A percentile compares a stretch with the other conserved stretches of the same genome.
Conservation (phyloP, 2,888 invertebrate species). For the Drosophila robusta region DNA sequence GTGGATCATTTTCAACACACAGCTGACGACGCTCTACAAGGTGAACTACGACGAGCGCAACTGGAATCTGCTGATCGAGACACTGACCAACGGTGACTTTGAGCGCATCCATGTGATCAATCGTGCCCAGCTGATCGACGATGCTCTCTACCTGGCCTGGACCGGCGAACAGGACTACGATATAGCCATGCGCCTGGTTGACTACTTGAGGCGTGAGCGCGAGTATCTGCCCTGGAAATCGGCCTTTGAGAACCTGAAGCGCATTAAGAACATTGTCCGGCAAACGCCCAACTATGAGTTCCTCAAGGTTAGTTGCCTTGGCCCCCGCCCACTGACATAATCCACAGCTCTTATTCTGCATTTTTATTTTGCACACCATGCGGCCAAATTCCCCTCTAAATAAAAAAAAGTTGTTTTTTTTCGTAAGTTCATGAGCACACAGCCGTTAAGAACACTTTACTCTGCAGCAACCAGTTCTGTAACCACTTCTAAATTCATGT, state of each 20-base stretch:
- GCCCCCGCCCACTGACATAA: conserved; percentile 29
- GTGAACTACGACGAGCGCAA: conserved; percentile 92
- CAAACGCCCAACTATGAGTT: conserved; percentile 88
- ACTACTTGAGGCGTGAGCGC: conserved; percentile 85
- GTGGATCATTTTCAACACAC: conserved; percentile 91
- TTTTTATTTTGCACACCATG: conserved; percentile 38
- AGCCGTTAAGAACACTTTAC: background rate
- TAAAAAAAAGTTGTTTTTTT: conserved; percentile 52
- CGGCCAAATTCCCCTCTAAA: conserved; percentile 5
- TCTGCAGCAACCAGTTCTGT: background rate
- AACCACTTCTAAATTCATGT: background rate
- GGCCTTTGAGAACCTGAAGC: conserved; percentile 87
- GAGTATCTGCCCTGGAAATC: conserved; percentile 86
- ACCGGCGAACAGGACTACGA: conserved; percentile 88
- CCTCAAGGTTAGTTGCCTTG: conserved; percentile 86
- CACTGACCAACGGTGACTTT: conserved; percentile 87
- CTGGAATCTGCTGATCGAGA: conserved; percentile 88
- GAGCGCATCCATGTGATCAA: conserved; percentile 88
- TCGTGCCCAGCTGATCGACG: conserved; percentile 93
- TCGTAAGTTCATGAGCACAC: conserved; percentile 55
- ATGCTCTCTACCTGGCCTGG: conserved; percentile 90
- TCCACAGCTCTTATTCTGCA: conserved; percentile 47
- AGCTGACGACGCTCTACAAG: conserved; percentile 90
- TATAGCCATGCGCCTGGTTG: conserved; percentile 86
- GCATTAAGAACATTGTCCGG: conserved; percentile 87